Evolutionary conservation across 2,888 invertebrate genomes (phyloP).

Genomic region (Galerucella pusilla): DNA sequence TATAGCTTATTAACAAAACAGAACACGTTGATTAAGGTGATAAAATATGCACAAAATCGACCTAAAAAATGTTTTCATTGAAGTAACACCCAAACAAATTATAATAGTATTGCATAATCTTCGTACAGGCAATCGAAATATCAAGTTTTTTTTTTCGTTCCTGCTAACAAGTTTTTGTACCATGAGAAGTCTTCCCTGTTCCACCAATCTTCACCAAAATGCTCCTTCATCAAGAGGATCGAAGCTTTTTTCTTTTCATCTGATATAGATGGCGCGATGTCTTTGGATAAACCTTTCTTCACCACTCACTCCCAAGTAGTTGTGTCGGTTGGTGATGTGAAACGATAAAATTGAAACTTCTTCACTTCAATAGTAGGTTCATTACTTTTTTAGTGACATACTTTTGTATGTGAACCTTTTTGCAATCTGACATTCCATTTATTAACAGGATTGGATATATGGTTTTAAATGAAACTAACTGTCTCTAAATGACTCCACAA

Average conservation of each 20-base stretch:
- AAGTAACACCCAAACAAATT: background rate
- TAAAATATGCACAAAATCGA: background rate
- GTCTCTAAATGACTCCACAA: too few species aligned
- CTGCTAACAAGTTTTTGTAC: constrained; percentile 19
- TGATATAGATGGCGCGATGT: constrained; percentile 9
- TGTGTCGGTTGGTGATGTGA: background rate
- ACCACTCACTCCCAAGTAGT: background rate
- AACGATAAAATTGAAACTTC: background rate
- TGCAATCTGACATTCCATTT: background rate
- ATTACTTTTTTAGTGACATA: too few species aligned
- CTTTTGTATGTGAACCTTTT: too few species aligned
- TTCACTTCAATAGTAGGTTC: too few species aligned
- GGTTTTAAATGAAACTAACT: too few species aligned
- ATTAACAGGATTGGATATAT: background rate
- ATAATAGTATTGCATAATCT: background rate
- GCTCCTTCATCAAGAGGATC: constrained; percentile 8
- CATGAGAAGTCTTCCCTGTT: constrained; percentile 11
- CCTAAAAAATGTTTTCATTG: background rate
- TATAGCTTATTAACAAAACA: background rate
- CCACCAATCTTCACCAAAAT: constrained; percentile 25
- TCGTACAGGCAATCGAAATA: background rate
- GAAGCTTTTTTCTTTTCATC: constrained; percentile 22
- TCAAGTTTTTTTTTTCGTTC: background rate
- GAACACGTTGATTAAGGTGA: background rate
- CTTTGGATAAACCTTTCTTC: constrained; percentile 10